Evolutionary conservation across 1,140 invertebrate species (phyloP), one percentile per base, ranked within the genome.

Genomic region (Scaptomyza pallida): DNA sequence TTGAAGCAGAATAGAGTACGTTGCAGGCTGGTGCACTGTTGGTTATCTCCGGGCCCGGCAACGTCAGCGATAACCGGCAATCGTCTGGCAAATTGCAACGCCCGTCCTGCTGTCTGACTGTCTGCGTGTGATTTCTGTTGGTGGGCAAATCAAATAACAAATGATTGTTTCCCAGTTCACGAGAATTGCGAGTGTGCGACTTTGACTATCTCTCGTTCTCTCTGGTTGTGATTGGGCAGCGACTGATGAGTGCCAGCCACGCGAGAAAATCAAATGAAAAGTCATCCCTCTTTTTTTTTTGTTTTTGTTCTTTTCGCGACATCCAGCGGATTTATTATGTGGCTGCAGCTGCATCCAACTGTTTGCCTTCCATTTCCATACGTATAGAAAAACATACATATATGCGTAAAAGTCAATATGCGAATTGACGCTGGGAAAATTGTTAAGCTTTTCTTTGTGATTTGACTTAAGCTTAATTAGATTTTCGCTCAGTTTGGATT

Each of bases 101-200:
- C 69, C 77, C 75, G 67, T 59, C 41, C 41, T 40, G 23, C 40
- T 30, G 37, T 47, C 51, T 23, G 35, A 16, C 48, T 8, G 43
- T 17, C 54, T 37, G 64, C 23, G 47, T 37, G 64, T 33, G 47
- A 44, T 50, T 60, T 52, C 70, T 56, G 26, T 30, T 30, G 77
- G 37, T 67, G 78, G 64, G 33, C 78, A 81, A 81, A 81, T 81
- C 78, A 81, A 81, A 81, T 81, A 82, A 82, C 78, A 81, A 81
- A 81, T 82, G 78, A 82, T 81, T 81, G 68, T 76, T 51, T 33
- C 40, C 54, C 68, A 43, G 45, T 52, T 43, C 21, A 52, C 33
- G 10, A 37, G 10, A 68, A 44, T 50, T 16, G 68, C 35, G 59
- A 56, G 13, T 26, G 45, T 12, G 17, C 17, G n/a, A 40, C 35